Percentiles rank a stretch among this genome's conserved stretches.
Conservation (phyloP, 2,888 invertebrate species). For the Lypha dubia region DNA sequence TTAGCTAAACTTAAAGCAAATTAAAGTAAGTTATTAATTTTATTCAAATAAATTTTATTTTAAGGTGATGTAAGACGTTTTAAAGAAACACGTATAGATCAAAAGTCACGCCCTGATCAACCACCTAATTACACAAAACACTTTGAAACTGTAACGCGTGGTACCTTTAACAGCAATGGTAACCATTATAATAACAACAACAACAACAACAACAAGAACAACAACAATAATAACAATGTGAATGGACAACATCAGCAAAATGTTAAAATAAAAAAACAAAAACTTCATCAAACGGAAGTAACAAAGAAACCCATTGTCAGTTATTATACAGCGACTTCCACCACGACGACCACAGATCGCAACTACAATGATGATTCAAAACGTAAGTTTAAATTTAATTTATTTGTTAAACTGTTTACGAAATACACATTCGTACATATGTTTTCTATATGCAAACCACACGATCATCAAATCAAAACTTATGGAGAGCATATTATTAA, state of each 20-base stretch:
- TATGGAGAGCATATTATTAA: neutral
- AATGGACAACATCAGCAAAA: conserved; percentile 67
- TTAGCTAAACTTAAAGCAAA: neutral
- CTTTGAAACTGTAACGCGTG: conserved; percentile 75
- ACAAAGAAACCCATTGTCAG: conserved; percentile 80
- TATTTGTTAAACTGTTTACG: conserved; percentile 3
- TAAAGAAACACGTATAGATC: conserved; percentile 81
- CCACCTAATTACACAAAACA: conserved; percentile 77
- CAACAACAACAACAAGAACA: conserved; percentile 74
- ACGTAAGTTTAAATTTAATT: conserved; percentile 77
- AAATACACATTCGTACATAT: neutral
- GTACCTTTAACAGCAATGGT: conserved; percentile 71
- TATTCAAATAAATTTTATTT: conserved; percentile 12
- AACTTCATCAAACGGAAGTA: conserved; percentile 72
- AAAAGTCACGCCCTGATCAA: conserved; percentile 80
- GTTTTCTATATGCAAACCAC: neutral
- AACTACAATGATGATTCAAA: conserved; percentile 80
- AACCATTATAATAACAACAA: conserved; percentile 47
- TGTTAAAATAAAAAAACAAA: conserved; percentile 63
- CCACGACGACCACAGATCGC: conserved; percentile 74
- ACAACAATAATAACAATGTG: conserved; percentile 74
- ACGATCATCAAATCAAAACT: neutral
- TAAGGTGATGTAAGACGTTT: conserved; percentile 80
- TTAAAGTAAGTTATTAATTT: conserved; percentile 57
- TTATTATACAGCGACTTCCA: conserved; percentile 80